Base-by-base conservation (phyloP, 2,888 invertebrate genomes). In the Alcis repandata region DNA sequence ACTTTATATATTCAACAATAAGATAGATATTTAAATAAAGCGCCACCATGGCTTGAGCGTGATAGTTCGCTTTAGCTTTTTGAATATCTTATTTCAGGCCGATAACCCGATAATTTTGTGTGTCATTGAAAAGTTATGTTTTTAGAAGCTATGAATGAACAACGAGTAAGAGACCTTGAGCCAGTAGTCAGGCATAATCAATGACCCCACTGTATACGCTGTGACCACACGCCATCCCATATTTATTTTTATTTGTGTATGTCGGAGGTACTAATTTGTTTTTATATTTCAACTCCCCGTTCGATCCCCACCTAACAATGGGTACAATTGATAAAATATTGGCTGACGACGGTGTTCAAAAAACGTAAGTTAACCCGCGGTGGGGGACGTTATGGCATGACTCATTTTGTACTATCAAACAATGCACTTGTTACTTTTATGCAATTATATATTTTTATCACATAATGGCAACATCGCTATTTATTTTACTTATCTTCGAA, bases 211-310 rank as follows among this genome's bases (percentile, higher is more conserved):
- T 69, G 22, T 70, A 9, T 59, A 20, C 36, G 54, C 61, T 62
- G 71, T 74, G 74, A 78, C 72, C 72, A 70, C 72, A 70, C 77
- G 74, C 76, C 78, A 70, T 56, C 2, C 65, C 73, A 68, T 73
- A 72, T 79, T 57, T 69, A 72, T 77, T 64, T 79, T 57, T 69
- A 72, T 77, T 64, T 78, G 75, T 82, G 71, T 84, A 80, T 78
- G 79, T 85, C 84, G 84, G 84, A 86, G 87, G 87, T 91, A 91
- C 89, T 92, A 92, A 92, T 92, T 88, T 89, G 77, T 89, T 91
- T 92, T 92, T 91, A 79, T 90, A 82, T 91, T 87, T 89, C 87
- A 88, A 82, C 64, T 77, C 82, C 87, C 85, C 81, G 79, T 82
- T 84, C 88, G 90, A 87, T 87, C 85, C 90, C 85, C 79, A 90